Conservation (phyloP, 2,888 invertebrate genomes). For the Cacoxenus indagator region DNA sequence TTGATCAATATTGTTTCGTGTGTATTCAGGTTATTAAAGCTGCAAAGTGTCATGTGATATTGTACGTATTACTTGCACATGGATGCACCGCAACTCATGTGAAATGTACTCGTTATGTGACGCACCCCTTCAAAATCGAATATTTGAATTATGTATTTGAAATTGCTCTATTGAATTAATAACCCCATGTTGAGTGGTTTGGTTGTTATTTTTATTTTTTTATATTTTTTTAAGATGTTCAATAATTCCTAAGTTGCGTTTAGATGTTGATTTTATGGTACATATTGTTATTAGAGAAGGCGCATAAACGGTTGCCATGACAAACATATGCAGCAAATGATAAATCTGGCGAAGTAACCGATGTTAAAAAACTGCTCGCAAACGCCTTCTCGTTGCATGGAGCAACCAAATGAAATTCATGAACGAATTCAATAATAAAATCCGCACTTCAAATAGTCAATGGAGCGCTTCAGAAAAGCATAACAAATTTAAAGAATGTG, state of each 20-base stretch:
- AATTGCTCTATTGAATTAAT: neutral
- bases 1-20: neutral
- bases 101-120: slow-evolving; percentile 7
- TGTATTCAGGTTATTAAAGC: slow-evolving; percentile 12
- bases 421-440: neutral
- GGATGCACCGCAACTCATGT: neutral
- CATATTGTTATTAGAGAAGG: neutral
- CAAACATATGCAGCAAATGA: neutral
- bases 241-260: neutral
- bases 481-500: neutral
- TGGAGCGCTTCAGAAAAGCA: neutral
- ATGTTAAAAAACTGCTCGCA: neutral
- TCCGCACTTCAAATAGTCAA: slow-evolving; percentile 1
- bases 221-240: too few relatives aligned
- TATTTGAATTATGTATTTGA: neutral
- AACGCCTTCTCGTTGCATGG: neutral
- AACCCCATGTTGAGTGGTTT: slow-evolving; percentile 6
- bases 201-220: neutral
- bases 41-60: slow-evolving; percentile 8
- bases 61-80: neutral
- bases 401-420: neutral
- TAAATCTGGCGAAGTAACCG: neutral
- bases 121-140: slow-evolving; percentile 2
- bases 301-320: slow-evolving; percentile 18
- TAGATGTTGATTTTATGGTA: neutral